phyloP scores from a whole-genome alignment of 2,113 vertebrate species.

The Crocuta crocuta region DNA sequence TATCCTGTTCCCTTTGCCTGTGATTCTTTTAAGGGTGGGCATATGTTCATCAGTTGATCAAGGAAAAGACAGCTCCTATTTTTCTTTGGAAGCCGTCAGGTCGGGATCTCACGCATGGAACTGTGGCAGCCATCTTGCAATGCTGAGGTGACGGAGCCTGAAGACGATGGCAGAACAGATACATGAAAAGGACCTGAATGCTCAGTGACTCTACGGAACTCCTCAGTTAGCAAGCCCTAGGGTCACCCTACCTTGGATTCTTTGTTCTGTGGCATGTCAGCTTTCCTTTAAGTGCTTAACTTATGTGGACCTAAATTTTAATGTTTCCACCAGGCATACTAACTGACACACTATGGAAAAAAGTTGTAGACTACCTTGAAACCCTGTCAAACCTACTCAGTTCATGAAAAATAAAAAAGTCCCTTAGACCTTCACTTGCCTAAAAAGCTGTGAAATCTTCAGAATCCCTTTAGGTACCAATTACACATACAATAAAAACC shows the following conservation, averaged over 20 bases:
- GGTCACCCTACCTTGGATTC: not conserved
- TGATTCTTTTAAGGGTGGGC: not conserved
- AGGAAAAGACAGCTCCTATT: not conserved
- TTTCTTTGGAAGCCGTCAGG: not conserved
- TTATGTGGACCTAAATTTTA: not conserved
- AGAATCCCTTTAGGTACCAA: not conserved
- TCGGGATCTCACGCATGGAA: not conserved
- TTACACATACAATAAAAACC: not conserved
- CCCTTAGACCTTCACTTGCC: not conserved
- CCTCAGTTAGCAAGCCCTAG: not conserved
- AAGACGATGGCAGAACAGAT: not conserved
- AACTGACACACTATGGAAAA: not conserved
- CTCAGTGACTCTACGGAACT: not conserved
- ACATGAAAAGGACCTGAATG: not conserved
- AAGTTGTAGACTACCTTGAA: not conserved
- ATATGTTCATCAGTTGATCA: not conserved
- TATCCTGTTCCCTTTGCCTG: not conserved
- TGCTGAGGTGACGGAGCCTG: not conserved
- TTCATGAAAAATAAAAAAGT: not conserved
- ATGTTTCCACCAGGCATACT: not conserved
- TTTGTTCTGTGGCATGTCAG: not conserved
- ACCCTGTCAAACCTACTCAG: not conserved
- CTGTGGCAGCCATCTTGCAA: not conserved
- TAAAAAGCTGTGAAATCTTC: not conserved
- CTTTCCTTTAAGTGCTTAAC: not conserved